Base-by-base conservation (phyloP, 2,797 vertebrate species). In the Dicrostonyx torquatus region DNA sequence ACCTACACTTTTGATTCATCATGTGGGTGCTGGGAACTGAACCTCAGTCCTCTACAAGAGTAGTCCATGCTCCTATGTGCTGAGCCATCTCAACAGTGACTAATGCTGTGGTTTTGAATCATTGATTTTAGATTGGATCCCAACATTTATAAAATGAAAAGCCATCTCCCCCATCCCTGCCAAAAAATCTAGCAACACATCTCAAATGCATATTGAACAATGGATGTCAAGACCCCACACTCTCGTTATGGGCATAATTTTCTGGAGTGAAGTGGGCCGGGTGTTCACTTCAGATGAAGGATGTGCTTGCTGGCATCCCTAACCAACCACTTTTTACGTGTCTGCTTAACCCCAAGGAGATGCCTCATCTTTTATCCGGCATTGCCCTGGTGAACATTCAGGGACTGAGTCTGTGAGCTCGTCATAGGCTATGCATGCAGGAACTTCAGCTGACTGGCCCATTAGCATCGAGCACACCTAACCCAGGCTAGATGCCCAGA, bases 101-200 rank as follows among this genome's bases (percentile, higher is more conserved):
- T 34, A 77, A 22, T 37, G n/a, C 11, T 77, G 13, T 82, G 29
- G 87, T 95, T 95, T 34, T 48, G 82, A 91, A 83, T 77, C 37
- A 58, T 40, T 76, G 50, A 72, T 93, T 94, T 91, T 48, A 20
- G 60, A 77, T 58, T 55, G 70, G 53, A 86, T 87, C 72, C 53
- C 60, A 91, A 77, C 48, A 82, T 82, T 91, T 79, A 26, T 76
- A 72, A 91, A 94, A 78, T 72, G 40, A 64, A 78, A 87, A 34
- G 17, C 37, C 34, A 85, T 72, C n/a, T 88, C 48, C 73, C 66
- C 48, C 50, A 89, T 13, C n/a, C 13, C 66, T 43, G 62, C 43
- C 2, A 68, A 18, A 12, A 68, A 40, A 58, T n/a, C 43, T 68
- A 31, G 43, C 43, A 77, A 37, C 29, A 20, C 50, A 66, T 48